phyloP scores from a whole-genome alignment of 2,888 invertebrate species.

The Eulithis testata region DNA sequence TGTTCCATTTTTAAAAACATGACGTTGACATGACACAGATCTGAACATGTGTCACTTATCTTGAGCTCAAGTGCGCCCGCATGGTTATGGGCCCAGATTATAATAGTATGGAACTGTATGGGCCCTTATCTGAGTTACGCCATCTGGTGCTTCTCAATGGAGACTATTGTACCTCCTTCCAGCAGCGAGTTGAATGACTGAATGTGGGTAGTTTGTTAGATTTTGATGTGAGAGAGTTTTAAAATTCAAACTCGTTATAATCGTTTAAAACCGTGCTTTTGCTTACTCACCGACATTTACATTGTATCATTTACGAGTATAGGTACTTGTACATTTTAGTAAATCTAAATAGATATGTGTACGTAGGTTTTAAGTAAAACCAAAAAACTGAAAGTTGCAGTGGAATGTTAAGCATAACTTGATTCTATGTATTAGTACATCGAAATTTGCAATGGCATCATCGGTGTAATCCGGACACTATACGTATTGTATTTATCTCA shows the following conservation, averaged over 20 bases:
- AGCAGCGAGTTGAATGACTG: constrained; percentile 23
- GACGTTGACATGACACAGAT: constrained; percentile 36
- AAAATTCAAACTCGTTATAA: not conserved
- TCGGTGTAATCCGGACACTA: too few species aligned
- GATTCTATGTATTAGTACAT: too few species aligned
- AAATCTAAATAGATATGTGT: too few species aligned
- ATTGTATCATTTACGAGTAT: too few species aligned
- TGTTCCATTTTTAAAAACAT: constrained; percentile 31
- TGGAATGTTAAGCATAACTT: too few species aligned
- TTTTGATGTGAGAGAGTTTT: constrained; percentile 18
- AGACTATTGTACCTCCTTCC: constrained; percentile 41
- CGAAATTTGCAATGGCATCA: too few species aligned
- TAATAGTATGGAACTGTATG: constrained; percentile 20
- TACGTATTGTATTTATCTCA: too few species aligned
- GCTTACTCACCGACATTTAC: not conserved
- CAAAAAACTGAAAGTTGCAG: too few species aligned
- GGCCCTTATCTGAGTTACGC: constrained; percentile 50
- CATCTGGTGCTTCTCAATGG: constrained; percentile 49
- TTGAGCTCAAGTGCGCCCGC: constrained; percentile 47
- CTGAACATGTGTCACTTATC: constrained; percentile 49
- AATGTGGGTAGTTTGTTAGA: constrained; percentile 33
- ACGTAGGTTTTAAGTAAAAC: too few species aligned
- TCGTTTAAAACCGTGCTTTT: not conserved
- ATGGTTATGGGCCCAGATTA: constrained; percentile 35
- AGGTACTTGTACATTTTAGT: too few species aligned